Conservation (phyloP, 2,888 invertebrate genomes). For the Drosophila austrosaltans region DNA sequence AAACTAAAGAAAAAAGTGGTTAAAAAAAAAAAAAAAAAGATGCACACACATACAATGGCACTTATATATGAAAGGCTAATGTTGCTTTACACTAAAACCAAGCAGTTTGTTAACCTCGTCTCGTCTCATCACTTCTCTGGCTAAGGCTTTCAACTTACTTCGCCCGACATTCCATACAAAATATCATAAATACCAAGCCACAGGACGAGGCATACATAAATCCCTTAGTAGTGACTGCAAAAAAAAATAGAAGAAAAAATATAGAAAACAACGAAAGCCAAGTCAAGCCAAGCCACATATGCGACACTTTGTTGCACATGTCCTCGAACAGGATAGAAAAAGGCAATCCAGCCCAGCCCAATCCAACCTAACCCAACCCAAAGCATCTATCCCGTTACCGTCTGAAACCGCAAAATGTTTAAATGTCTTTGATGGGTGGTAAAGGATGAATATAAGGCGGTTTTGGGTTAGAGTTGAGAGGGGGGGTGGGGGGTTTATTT, state of each 20-base stretch:
- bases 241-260: constrained; percentile 19
- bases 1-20: constrained; percentile 60
- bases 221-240: constrained; percentile 27
- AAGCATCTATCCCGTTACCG: constrained; percentile 43
- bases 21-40: constrained; percentile 31
- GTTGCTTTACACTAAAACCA: constrained; percentile 22
- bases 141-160: constrained; percentile 54
- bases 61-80: constrained; percentile 25
- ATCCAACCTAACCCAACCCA: constrained; percentile 13
- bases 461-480: constrained; percentile 5
- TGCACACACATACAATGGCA: constrained; percentile 27
- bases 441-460: constrained; percentile 24
- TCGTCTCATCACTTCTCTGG: constrained; percentile 28
- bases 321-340: constrained; percentile 50
- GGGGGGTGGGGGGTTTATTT: neutral
- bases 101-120: constrained; percentile 65
- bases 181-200: constrained; percentile 72
- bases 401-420: constrained; percentile 75
- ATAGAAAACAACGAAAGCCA: constrained; percentile 27
- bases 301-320: constrained; percentile 57
- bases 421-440: constrained; percentile 79
- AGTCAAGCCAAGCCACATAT: constrained; percentile 54
- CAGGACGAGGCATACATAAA: constrained; percentile 47
- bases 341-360: constrained; percentile 27
- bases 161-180: constrained; percentile 63